These are phyloP conservation scores for Drosophila greeni DNA, from an alignment of 2,888 invertebrate genomes.

Conservation along the genomic window DNA sequence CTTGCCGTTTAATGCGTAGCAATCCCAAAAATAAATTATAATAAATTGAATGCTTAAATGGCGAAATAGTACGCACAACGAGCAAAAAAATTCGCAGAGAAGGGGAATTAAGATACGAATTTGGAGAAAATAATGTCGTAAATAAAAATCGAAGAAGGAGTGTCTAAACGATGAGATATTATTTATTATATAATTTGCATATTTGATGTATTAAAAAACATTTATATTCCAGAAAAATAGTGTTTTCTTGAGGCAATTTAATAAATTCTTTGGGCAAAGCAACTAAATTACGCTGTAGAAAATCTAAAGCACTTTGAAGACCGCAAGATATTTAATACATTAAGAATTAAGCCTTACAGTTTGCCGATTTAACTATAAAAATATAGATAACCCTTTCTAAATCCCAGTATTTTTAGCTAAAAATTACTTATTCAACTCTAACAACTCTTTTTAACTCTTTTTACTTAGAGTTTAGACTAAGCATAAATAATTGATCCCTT, in stretches of 20 bases:
- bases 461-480: neutral
- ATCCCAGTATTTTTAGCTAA: neutral
- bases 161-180: neutral
- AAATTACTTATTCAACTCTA: neutral
- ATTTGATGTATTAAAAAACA: neutral
- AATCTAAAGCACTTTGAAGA: neutral
- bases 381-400: neutral
- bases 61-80: neutral
- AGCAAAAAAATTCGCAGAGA: neutral
- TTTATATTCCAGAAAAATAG: too few species aligned
- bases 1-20: neutral
- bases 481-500: neutral
- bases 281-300: neutral
- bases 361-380: neutral
- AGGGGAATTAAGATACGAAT: neutral
- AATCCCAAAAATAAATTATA: conserved; percentile 3
- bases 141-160: neutral
- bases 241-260: neutral
- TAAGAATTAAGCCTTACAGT: neutral
- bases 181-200: neutral
- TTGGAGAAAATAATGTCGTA: neutral
- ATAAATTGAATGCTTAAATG: neutral
- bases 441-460: neutral
- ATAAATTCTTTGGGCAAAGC: neutral
- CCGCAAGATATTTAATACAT: neutral